Conservation (phyloP, 2,888 invertebrate species). For the Selenia dentaria region DNA sequence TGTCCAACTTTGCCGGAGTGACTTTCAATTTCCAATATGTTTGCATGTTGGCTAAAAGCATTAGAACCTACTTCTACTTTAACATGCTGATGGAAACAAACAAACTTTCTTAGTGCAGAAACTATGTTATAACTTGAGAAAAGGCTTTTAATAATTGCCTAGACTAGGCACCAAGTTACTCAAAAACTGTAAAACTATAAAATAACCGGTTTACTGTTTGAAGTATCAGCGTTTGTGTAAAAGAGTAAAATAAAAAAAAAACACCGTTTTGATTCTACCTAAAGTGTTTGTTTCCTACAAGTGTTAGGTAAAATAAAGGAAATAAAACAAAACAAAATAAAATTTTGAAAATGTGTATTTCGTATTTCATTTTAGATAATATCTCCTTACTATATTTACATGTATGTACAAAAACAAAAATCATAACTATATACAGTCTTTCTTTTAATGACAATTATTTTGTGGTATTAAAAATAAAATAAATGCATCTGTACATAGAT, state of each 20-base stretch:
- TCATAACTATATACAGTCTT: slow-evolving; percentile 72
- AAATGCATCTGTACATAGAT: slow-evolving; percentile 78
- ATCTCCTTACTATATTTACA: slow-evolving; percentile 68
- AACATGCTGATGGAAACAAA: slow-evolving; percentile 35
- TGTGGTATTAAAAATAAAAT: slow-evolving; percentile 59
- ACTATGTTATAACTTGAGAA: slow-evolving; percentile 34
- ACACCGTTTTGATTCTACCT: background rate
- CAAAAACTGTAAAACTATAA: slow-evolving; percentile 13
- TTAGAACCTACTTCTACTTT: slow-evolving; percentile 40
- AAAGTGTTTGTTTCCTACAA: background rate
- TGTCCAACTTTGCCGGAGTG: slow-evolving; percentile 38
- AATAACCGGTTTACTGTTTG: slow-evolving; percentile 3
- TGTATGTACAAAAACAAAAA: slow-evolving; percentile 62
- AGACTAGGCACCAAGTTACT: slow-evolving; percentile 9
- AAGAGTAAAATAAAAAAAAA: background rate
- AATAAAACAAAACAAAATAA: slow-evolving; percentile 79
- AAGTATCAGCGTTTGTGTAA: too few species aligned
- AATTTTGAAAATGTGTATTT: slow-evolving; percentile 79
- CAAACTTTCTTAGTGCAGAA: slow-evolving; percentile 36
- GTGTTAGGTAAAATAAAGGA: slow-evolving; percentile 38
- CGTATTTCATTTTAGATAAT: slow-evolving; percentile 60
- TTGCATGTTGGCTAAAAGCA: slow-evolving; percentile 53
- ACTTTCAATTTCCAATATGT: slow-evolving; percentile 60
- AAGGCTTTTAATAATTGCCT: slow-evolving; percentile 22
- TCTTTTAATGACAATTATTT: slow-evolving; percentile 52